A percentile compares a stretch with the other conserved stretches of the same genome.
Conservation (phyloP, 2,888 invertebrate species). For the Eugnorisma glareosa region DNA sequence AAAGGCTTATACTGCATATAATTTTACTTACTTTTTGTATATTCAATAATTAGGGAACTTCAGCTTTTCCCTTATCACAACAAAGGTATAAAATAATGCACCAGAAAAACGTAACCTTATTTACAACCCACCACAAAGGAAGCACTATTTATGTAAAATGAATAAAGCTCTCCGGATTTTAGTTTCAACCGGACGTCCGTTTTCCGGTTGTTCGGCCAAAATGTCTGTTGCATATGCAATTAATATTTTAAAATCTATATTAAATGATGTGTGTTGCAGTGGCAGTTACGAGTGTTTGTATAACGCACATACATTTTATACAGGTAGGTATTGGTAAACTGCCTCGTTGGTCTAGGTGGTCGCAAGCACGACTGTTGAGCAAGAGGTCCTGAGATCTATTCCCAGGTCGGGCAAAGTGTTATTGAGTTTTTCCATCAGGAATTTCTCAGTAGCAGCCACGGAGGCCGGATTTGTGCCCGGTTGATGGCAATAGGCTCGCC, state of each 20-base stretch:
- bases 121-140: slow-evolving; percentile 53
- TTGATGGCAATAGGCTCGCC: no score
- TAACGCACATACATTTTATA: background rate
- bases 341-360: no score
- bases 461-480: no score
- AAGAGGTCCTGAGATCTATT: no score
- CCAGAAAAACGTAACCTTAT: slow-evolving; percentile 22
- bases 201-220: slow-evolving; percentile 50
- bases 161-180: slow-evolving; percentile 63
- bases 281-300: background rate
- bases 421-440: no score
- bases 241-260: slow-evolving; percentile 47
- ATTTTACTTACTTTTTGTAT: no score
- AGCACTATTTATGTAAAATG: slow-evolving; percentile 58
- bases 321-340: background rate
- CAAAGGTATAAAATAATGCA: background rate
- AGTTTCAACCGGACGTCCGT: slow-evolving; percentile 63
- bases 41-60: background rate
- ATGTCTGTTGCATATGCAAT: slow-evolving; percentile 54
- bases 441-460: no score
- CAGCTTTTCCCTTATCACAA: background rate
- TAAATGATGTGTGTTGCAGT: slow-evolving; percentile 9
- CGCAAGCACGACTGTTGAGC: no score
- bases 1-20: background rate
- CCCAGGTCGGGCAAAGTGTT: no score